Evolutionary conservation across 2,888 invertebrate species (phyloP), one percentile per base, ranked within the genome.

Genomic region (Eupeodes latifasciatus): DNA sequence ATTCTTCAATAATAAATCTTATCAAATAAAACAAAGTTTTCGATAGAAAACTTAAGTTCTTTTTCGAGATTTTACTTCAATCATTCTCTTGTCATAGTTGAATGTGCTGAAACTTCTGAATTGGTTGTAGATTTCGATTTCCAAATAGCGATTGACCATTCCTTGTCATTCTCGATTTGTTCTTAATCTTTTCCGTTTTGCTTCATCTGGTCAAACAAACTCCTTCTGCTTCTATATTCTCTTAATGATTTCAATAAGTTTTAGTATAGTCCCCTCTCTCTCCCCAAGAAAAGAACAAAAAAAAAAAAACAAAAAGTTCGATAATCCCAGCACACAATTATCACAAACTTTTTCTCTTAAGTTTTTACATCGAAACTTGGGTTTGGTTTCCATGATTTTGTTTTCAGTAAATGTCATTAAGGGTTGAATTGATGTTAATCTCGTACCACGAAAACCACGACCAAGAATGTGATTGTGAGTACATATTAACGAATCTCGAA

Each of bases 321-420:
- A 85, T 85, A 85, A 80, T 76, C 71, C 51, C 59, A 47, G 57
- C 76, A 81, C 69, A 71, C 49, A 76, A 81, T 85, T 72, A 72
- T 72, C 62, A 14, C 47, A 49, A 81, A 85, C 53, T 53, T 80
- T 49, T 64, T 53, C 12, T 27, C 14, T 10, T 6, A 79, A 57
- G 12, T 72, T 71, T 64, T 6, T 27, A 34, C 55, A n/a, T 19
- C 74, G 40, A 49, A 80, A 81, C 51, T 81, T 81, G 40, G 36
- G 66, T 55, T 27, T 81, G 40, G 36, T 72, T 55, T 27, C 14
- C 55, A 19, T 59, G 59, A 9, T 40, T 53, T 36, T 7, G 14
- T 10, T 12, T 34, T 47, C 19, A 36, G 77, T 51, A n/a, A 66
- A 44, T 55, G 77, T 71, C 71, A 34, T 53, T 71, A 62, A 53